Evolutionary conservation across 2,888 invertebrate species (phyloP).

Genomic region (Sycophila texana): DNA sequence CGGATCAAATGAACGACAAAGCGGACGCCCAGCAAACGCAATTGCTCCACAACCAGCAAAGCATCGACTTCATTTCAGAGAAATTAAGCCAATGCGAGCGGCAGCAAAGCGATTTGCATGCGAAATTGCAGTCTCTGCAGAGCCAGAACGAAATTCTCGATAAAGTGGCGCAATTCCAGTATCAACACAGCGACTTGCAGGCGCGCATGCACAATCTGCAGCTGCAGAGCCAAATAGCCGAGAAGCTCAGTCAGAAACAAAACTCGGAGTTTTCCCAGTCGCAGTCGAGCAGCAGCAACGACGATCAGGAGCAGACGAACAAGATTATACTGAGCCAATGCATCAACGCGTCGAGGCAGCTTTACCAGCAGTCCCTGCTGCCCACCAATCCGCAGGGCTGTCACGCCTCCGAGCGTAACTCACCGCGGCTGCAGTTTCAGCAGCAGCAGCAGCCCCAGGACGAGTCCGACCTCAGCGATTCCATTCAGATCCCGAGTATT

Average conservation of each 20-base stretch:
- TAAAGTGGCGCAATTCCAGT: conserved; percentile 72
- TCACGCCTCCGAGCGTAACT: conserved; percentile 62
- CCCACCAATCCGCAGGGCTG: conserved; percentile 61
- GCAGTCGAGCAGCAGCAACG: conserved; percentile 16
- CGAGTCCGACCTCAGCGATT: conserved; percentile 53
- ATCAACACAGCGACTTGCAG: conserved; percentile 70
- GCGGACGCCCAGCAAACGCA: conserved; percentile 59
- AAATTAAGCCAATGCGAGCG: conserved; percentile 72
- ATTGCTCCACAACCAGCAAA: conserved; percentile 70
- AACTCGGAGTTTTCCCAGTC: conserved; percentile 60
- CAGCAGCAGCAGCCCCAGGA: conserved; percentile 59
- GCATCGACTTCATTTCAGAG: conserved; percentile 71
- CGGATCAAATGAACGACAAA: conserved; percentile 60
- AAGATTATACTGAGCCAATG: conserved; percentile 56
- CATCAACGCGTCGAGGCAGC: conserved; percentile 53
- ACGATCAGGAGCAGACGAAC: conserved; percentile 52
- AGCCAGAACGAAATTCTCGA: conserved; percentile 73
- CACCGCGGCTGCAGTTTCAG: conserved; percentile 66
- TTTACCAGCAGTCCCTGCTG: conserved; percentile 63
- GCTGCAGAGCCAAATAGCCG: conserved; percentile 65
- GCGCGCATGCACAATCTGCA: conserved; percentile 69
- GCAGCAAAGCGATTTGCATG: conserved; percentile 72
- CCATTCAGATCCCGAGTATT: conserved; percentile 64
- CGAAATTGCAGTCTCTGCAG: conserved; percentile 71
- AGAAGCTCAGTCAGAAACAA: conserved; percentile 64